Evolutionary conservation across 2,797 vertebrate species (phyloP).

Genomic region (Orientallactaga sibirica): DNA sequence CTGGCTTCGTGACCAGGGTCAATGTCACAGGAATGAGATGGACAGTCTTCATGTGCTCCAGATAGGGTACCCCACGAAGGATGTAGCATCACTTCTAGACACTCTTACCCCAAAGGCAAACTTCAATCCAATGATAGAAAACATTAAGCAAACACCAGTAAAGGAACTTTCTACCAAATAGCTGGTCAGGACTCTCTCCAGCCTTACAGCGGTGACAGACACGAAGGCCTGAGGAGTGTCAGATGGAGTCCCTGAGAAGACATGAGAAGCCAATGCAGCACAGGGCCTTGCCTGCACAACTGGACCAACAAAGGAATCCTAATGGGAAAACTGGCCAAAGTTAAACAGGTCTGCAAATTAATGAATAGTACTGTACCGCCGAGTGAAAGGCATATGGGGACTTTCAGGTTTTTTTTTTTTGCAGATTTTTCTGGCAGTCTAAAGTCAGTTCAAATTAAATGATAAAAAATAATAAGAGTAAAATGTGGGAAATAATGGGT

Average conservation of each 20-base stretch:
- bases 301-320: not conserved
- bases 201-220: not conserved
- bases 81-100: not conserved
- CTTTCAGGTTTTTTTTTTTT: not conserved
- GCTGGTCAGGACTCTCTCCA: not conserved
- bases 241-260: not conserved
- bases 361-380: not conserved
- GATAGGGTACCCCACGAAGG: not conserved
- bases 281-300: not conserved
- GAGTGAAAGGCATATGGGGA: not conserved
- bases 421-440: conserved; percentile 38
- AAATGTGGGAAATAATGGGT: not conserved
- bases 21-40: not conserved
- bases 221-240: not conserved
- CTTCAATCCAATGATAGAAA: not conserved
- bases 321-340: not conserved
- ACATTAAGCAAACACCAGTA: not conserved
- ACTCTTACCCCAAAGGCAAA: not conserved
- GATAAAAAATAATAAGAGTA: conserved; percentile 22
- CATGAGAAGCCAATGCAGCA: not conserved
- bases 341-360: not conserved
- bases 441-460: conserved; percentile 52
- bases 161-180: not conserved
- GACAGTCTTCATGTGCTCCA: accelerated
- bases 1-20: not conserved